Evolutionary conservation across 2,888 invertebrate species (phyloP).

Genomic region (Oscheius onirici): DNA sequence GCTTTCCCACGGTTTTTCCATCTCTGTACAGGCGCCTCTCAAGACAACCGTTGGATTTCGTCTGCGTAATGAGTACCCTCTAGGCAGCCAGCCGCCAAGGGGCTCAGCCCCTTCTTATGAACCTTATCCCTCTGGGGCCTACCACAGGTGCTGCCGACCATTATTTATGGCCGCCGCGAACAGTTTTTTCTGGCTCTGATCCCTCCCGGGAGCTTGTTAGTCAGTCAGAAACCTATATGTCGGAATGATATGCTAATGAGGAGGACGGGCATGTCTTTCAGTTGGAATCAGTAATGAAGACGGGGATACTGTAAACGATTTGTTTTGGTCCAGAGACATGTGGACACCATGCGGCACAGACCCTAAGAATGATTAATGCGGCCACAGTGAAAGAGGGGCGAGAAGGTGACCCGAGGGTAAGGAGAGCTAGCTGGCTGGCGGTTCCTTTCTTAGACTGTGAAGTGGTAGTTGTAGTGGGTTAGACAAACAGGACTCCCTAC

Average conservation of each 20-base stretch:
- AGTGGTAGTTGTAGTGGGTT: conserved; percentile 20
- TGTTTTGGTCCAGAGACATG: conserved; percentile 15
- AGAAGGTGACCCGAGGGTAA: background rate
- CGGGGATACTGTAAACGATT: conserved; percentile 22
- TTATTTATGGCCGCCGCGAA: conserved; percentile 23
- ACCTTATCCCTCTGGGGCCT: conserved; percentile 16
- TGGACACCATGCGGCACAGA: conserved; percentile 18
- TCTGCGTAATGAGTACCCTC: conserved; percentile 25
- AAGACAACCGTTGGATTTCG: background rate
- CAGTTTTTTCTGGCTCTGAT: conserved; percentile 11
- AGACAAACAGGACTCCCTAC: conserved; percentile 25
- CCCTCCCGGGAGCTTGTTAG: background rate
- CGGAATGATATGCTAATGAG: conserved; percentile 1
- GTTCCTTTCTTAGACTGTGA: conserved; percentile 17
- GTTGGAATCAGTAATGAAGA: conserved; percentile 8
- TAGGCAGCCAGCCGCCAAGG: background rate
- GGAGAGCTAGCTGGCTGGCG: conserved; percentile 15
- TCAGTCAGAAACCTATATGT: background rate
- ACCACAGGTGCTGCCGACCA: conserved; percentile 21
- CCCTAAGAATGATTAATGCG: conserved; percentile 8
- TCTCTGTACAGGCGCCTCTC: background rate
- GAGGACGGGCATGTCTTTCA: conserved; percentile 2
- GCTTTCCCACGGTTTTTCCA: conserved; percentile 19
- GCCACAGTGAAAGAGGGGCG: background rate
- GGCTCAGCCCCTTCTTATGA: conserved; percentile 15